Conservation (phyloP, 2,113 vertebrate genomes). For the Peromyscus californicus region DNA sequence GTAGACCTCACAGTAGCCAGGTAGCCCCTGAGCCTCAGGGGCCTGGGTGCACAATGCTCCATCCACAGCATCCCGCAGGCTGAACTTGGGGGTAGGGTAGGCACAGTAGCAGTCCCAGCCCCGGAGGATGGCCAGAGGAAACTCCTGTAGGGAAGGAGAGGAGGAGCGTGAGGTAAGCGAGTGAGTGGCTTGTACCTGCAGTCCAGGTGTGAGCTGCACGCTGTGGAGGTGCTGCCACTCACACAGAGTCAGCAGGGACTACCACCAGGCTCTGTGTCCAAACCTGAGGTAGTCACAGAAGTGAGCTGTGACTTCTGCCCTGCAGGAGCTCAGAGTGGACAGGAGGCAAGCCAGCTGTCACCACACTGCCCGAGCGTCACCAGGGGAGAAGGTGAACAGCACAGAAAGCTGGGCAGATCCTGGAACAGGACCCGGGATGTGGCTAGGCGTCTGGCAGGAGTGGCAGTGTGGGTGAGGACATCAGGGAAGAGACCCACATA, state of each 20-base stretch:
- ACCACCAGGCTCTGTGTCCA: neutral
- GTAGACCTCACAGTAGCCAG: slow-evolving; percentile 91
- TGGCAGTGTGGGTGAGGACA: no score
- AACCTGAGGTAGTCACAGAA: neutral
- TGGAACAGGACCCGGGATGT: fast-evolving
- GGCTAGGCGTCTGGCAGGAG: neutral
- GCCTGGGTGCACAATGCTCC: slow-evolving; percentile 84
- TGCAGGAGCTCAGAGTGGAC: neutral
- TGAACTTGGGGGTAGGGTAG: slow-evolving; percentile 89
- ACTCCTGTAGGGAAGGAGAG: slow-evolving; percentile 88
- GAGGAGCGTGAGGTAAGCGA: neutral
- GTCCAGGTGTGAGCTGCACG: neutral
- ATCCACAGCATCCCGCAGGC: slow-evolving; percentile 85
- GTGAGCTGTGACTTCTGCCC: neutral
- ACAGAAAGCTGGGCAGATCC: fast-evolving
- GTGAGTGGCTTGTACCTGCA: fast-evolving
- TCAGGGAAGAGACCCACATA: neutral
- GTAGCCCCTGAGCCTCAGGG: slow-evolving; percentile 59
- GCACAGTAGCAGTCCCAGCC: slow-evolving; percentile 93
- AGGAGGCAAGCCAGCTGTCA: neutral
- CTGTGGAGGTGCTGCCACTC: fast-evolving
- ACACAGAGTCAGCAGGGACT: no score
- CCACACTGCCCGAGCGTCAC: fast-evolving
- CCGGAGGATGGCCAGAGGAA: slow-evolving; percentile 92
- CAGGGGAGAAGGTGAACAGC: neutral